Evolutionary conservation across 2,113 vertebrate genomes (phyloP).

Genomic region (Pitta sordida): DNA sequence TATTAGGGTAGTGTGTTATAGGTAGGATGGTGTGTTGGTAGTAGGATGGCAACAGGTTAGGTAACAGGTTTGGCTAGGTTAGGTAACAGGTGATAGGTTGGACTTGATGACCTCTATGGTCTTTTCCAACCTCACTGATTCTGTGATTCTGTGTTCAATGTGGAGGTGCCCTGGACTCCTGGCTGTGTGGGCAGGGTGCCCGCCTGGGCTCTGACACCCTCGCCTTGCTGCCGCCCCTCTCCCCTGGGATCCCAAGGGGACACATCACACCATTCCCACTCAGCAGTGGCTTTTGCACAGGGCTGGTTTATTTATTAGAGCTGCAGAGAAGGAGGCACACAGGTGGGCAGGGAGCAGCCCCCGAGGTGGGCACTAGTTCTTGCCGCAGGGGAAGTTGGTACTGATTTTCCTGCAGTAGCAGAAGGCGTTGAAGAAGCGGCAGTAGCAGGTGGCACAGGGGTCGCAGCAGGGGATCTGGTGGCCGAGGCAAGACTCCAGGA

Average conservation of each 20-base stretch:
- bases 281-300: not conserved
- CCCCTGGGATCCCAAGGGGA: accelerated
- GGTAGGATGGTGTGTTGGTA: too few relatives aligned
- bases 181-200: accelerated
- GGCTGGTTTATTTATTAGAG: constrained; percentile 61
- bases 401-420: constrained; percentile 93
- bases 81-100: too few relatives aligned
- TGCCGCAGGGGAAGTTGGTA: constrained; percentile 70
- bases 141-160: too few relatives aligned
- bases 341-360: not conserved
- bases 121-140: too few relatives aligned
- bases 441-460: constrained; percentile 94
- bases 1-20: too few relatives aligned
- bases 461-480: constrained; percentile 91
- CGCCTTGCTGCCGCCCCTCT: not conserved
- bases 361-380: constrained; percentile 25
- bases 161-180: not conserved
- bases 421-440: constrained; percentile 93
- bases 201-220: not conserved
- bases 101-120: too few relatives aligned
- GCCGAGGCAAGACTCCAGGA: constrained; percentile 91
- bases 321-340: not conserved
- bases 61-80: too few relatives aligned
- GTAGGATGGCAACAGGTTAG: too few relatives aligned
- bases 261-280: not conserved